Percentiles rank a stretch among this genome's conserved stretches.
Conservation (phyloP, 2,888 invertebrate species). For the Dioctria linearis region DNA sequence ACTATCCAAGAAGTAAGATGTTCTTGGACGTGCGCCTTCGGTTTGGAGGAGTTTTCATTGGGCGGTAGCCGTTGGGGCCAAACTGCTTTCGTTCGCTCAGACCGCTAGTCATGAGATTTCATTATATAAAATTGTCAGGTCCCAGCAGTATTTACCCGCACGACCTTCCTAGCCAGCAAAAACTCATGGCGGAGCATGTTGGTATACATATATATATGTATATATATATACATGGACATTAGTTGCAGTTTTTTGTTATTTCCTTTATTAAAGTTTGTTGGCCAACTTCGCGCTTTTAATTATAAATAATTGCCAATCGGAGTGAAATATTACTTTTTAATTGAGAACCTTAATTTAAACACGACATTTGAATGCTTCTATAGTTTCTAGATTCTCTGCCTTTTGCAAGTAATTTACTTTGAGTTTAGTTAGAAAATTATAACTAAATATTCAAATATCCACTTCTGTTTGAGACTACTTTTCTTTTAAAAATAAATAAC, state of each 20-base stretch:
- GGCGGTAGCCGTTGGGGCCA: not conserved
- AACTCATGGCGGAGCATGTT: not conserved
- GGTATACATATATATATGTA: too few species aligned
- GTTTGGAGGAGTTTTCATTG: constrained; percentile 10
- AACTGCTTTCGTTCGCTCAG: not conserved
- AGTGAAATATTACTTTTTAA: too few species aligned
- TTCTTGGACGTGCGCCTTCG: constrained; percentile 39
- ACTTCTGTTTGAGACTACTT: too few species aligned
- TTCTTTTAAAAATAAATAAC: too few species aligned
- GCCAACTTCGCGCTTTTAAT: constrained; percentile 33
- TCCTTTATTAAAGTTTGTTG: not conserved
- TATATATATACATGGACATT: constrained; percentile 14
- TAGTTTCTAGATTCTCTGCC: too few species aligned
- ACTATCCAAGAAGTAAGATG: not conserved
- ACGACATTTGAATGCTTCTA: too few species aligned
- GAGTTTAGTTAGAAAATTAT: too few species aligned
- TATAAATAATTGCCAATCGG: constrained; percentile 18
- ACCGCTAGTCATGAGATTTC: not conserved
- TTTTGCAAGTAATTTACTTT: too few species aligned
- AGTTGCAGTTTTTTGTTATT: not conserved
- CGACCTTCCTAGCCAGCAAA: not conserved
- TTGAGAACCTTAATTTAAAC: too few species aligned
- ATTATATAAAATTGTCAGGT: constrained; percentile 15
- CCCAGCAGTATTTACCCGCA: too few species aligned
- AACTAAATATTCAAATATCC: too few species aligned